Base-by-base conservation (phyloP, 2,113 vertebrate species). In the Xiphorhynchus elegans region DNA sequence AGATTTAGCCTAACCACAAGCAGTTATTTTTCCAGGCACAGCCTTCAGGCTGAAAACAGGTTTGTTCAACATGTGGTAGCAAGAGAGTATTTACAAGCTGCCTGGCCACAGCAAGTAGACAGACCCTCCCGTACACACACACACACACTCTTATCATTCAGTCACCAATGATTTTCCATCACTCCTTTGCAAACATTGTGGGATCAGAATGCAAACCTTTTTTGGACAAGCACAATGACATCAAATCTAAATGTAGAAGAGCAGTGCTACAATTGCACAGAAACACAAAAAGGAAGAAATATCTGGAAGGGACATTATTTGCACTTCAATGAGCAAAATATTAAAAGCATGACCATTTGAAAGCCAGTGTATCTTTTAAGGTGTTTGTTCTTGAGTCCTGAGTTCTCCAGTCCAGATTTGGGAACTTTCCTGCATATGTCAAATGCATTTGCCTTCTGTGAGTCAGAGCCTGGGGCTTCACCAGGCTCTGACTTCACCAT, bases 381-480 rank as follows among this genome's bases (percentile, higher is more conserved):
- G 29, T 42, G 47, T 76, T 73, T 67, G 20, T 24, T 44, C 62
- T n/a, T 21, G 28, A 75, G 53, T 29, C 39, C 87, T 11, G 14
- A 69, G 72, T 62, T 37, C 59, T 62, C 37, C 59, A 62, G 63
- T 28, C 33, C 77, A 77, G 72, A 64, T 73, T 73, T 77, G 68
- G 40, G 58, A 79, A 73, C 35, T 52, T 93, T 25, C 49, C 63
- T 1, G 1, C 26, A 14, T 33, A 62, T 42, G 72, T 72, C 62
- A 83, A 78, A 92, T 31, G 39, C 52, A 68, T 90, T 88, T 79
- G 28, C 17, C 70, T 63, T 95, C 89, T 83, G 49, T 96, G 95
- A 96, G n/a, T 96, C 94, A 95, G 86, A 87, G 58, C 55, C 63
- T 90, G 55, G 40, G 69, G 33, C 50, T 88, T 58, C 66, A 78